A percentile compares a stretch with the other conserved stretches of the same genome.
Evolutionary conservation across 2,797 vertebrate genomes (phyloP).

Genomic region (Chelonia mydas): DNA sequence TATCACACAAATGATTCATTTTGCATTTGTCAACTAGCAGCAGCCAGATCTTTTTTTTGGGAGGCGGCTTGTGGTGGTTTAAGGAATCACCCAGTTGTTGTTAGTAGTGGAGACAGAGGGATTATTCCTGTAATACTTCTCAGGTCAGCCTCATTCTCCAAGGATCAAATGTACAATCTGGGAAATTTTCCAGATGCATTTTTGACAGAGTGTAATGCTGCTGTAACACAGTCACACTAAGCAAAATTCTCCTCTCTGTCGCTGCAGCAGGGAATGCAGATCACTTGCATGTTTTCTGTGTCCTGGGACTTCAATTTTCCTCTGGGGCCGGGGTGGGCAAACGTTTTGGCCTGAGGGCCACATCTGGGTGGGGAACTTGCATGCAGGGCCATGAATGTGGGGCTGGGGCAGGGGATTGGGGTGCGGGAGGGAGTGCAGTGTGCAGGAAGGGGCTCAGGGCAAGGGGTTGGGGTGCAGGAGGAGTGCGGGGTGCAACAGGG

Average conservation of each 20-base stretch:
- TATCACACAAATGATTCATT: accelerated
- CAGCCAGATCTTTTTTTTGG: background rate
- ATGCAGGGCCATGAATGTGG: too few relatives aligned
- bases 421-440: too few relatives aligned
- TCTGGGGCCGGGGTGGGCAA: background rate
- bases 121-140: conserved; percentile 18
- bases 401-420: too few relatives aligned
- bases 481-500: too few relatives aligned
- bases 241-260: background rate
- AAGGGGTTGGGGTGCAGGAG: too few relatives aligned
- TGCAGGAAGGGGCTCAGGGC: too few relatives aligned
- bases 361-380: too few relatives aligned
- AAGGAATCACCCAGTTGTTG: background rate
- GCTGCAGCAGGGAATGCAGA: background rate
- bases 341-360: too few relatives aligned
- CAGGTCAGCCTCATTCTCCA: accelerated
- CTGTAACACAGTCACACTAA: accelerated
- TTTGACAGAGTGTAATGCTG: background rate
- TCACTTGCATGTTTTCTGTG: background rate
- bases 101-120: background rate
- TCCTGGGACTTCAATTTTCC: background rate
- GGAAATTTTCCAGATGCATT: background rate
- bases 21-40: background rate
- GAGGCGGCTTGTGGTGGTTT: background rate
- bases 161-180: background rate